A percentile compares a stretch with the other conserved stretches of the same genome.
Evolutionary conservation across 2,113 vertebrate species (phyloP).

Genomic region (Poeciliopsis prolifica): DNA sequence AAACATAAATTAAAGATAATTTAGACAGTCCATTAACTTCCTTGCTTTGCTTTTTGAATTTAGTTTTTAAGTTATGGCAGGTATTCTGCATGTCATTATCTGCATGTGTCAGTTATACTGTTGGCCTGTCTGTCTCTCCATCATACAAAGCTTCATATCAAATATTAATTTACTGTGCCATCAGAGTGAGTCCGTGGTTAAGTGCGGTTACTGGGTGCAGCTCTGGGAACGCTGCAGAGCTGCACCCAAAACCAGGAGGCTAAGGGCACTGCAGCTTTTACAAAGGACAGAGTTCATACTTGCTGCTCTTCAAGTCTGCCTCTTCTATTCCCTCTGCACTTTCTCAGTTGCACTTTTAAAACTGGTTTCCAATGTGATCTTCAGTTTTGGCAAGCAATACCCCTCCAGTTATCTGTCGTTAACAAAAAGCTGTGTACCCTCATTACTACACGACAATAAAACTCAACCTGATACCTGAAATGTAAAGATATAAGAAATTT

Average conservation of each 20-base stretch:
- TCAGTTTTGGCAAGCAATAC: background rate
- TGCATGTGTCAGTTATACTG: slow-evolving; percentile 18
- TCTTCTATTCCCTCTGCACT: slow-evolving; percentile 1
- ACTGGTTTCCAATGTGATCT: background rate
- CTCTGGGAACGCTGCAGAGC: slow-evolving; percentile 51
- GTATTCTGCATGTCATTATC: slow-evolving; percentile 20
- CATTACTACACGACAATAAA: no score
- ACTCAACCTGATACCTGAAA: no score
- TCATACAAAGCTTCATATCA: slow-evolving; percentile 68
- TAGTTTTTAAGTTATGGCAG: background rate
- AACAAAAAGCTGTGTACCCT: no score
- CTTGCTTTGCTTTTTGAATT: background rate
- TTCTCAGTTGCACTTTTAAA: background rate
- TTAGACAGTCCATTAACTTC: background rate
- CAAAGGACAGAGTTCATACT: slow-evolving; percentile 23
- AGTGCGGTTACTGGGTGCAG: slow-evolving; percentile 61
- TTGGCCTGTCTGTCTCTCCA: slow-evolving; percentile 56
- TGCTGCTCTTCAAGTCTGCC: slow-evolving; percentile 12
- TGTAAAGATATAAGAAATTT: no score
- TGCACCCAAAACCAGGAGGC: slow-evolving; percentile 28
- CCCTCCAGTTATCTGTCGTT: no score
- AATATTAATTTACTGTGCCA: slow-evolving; percentile 75
- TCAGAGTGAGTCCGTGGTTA: slow-evolving; percentile 67
- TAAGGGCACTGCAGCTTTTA: slow-evolving; percentile 24
- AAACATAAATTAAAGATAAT: background rate